Evolutionary conservation across 2,888 invertebrate genomes (phyloP).

Genomic region (Drosophila mercatorum): DNA sequence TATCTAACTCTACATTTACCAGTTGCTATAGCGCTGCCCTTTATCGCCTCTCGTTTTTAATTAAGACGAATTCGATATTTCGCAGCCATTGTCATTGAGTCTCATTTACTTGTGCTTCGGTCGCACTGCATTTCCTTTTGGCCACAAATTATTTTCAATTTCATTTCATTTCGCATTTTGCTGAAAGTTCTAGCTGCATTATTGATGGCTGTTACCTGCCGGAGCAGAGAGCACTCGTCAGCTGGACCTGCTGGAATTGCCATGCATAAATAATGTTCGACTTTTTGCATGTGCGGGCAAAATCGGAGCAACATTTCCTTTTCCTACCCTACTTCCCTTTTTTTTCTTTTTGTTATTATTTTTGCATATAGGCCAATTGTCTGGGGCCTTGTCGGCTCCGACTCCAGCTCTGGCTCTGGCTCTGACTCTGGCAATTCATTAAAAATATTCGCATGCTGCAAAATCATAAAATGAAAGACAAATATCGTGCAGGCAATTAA

Average conservation of each 20-base stretch:
- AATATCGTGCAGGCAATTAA: slow-evolving; percentile 63
- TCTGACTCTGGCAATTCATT: slow-evolving; percentile 48
- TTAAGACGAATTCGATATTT: slow-evolving; percentile 2
- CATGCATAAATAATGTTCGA: slow-evolving; percentile 65
- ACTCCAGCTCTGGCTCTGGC: not conserved
- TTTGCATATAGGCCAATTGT: slow-evolving; percentile 44
- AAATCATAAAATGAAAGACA: slow-evolving; percentile 59
- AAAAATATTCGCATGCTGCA: slow-evolving; percentile 50
- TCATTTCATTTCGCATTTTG: slow-evolving; percentile 19
- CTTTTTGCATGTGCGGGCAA: slow-evolving; percentile 17
- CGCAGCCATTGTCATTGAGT: not conserved
- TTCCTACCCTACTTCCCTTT: not conserved
- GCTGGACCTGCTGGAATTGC: slow-evolving; percentile 42
- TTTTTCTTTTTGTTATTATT: not conserved
- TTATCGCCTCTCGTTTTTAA: not conserved
- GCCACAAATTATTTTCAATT: slow-evolving; percentile 32
- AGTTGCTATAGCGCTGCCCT: not conserved
- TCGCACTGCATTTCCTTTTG: slow-evolving; percentile 22
- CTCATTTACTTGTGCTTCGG: not conserved
- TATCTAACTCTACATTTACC: not conserved
- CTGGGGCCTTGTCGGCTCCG: slow-evolving; percentile 19
- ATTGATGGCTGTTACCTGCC: slow-evolving; percentile 49
- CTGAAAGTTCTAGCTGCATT: slow-evolving; percentile 50
- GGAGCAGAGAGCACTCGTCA: slow-evolving; percentile 32
- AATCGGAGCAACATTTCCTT: slow-evolving; percentile 19